Conservation (phyloP, 2,888 invertebrate genomes). For the Rutpela maculata region DNA sequence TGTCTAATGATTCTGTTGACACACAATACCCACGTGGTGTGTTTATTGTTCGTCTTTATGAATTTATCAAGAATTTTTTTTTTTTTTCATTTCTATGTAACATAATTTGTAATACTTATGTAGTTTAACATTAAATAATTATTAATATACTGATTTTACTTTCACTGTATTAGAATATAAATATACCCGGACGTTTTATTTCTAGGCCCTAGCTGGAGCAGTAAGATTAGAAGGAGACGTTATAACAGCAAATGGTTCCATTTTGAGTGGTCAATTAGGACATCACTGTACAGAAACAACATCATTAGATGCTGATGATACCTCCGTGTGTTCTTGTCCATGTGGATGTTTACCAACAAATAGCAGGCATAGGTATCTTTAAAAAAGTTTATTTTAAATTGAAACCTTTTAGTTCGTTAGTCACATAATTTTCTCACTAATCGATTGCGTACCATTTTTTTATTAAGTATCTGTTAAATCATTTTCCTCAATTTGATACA, state of each 20-base stretch:
- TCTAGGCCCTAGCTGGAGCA: slow-evolving; percentile 93
- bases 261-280: slow-evolving; percentile 82
- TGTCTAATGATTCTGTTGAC: no score
- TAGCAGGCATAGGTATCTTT: slow-evolving; percentile 70
- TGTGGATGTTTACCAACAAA: slow-evolving; percentile 72
- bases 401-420: no score
- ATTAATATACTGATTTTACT: neutral
- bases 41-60: no score
- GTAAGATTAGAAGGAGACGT: slow-evolving; percentile 97
- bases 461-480: no score
- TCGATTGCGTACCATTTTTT: no score
- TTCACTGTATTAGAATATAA: neutral
- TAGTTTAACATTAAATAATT: no score
- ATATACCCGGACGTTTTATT: slow-evolving; percentile 29
- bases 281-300: slow-evolving; percentile 74
- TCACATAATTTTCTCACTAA: no score
- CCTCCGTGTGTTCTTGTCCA: slow-evolving; percentile 74
- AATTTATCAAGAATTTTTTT: no score
- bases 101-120: no score
- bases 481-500: no score
- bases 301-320: slow-evolving; percentile 72
- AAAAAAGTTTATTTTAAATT: neutral
- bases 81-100: no score
- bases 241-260: slow-evolving; percentile 94
- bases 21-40: no score